A percentile compares a stretch with the other conserved stretches of the same genome.
These are phyloP conservation scores for Drosophila lacteicornis DNA, from an alignment of 1,140 invertebrate species.

Conservation along the genomic window DNA sequence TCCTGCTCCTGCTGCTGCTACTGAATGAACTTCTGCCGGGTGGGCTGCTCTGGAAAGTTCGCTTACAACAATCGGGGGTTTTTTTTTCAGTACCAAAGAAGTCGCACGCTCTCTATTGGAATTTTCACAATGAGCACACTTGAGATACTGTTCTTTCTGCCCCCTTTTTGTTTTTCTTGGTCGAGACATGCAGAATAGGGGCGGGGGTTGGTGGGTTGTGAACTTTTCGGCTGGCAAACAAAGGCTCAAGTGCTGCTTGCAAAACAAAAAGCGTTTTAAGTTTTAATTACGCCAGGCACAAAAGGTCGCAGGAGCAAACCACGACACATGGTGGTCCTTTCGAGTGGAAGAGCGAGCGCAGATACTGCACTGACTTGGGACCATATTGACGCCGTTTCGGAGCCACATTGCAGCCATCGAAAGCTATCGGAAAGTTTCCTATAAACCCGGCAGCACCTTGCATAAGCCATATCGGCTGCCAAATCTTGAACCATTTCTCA, in stretches of 20 bases:
- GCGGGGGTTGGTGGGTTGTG: constrained; percentile 45
- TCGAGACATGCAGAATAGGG: constrained; percentile 50
- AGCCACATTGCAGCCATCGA: constrained; percentile 13
- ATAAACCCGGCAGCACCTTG: constrained; percentile 30
- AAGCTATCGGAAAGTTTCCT: constrained; percentile 32
- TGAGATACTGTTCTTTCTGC: constrained; percentile 52
- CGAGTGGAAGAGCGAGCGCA: constrained; percentile 12
- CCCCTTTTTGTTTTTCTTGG: constrained; percentile 14
- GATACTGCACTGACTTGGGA: constrained; percentile 19
- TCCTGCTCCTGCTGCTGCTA: not conserved
- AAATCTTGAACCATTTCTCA: constrained; percentile 63
- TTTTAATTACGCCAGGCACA: constrained; percentile 76
- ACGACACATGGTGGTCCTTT: constrained; percentile 63
- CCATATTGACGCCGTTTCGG: constrained; percentile 12
- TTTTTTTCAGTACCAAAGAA: constrained; percentile 41
- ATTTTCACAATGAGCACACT: constrained; percentile 79
- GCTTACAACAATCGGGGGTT: constrained; percentile 40
- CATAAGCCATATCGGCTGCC: constrained; percentile 51
- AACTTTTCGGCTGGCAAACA: constrained; percentile 74
- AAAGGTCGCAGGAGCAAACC: constrained; percentile 47
- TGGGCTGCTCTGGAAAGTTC: constrained; percentile 41
- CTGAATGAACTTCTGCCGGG: constrained; percentile 35
- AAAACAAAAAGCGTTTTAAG: constrained; percentile 83
- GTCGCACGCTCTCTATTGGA: constrained; percentile 80
- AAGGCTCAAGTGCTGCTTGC: constrained; percentile 80